Evolutionary conservation across 2,113 vertebrate genomes (phyloP).

Genomic region (Odontophorus gujanensis): DNA sequence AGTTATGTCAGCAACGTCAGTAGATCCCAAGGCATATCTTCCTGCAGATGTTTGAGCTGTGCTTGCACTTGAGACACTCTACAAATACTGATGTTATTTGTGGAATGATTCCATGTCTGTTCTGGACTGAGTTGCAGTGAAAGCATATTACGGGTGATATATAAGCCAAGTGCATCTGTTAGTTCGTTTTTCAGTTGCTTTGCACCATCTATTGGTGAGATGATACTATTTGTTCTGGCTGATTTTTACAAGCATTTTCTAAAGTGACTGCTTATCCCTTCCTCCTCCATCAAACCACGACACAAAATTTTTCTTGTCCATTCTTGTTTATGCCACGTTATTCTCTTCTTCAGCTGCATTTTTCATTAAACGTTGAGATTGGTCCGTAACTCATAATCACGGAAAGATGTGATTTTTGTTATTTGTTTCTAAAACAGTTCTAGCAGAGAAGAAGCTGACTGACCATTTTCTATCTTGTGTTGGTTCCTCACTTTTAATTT

Average conservation of each 20-base stretch:
- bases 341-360: not conserved
- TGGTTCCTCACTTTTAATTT: not conserved
- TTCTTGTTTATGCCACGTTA: not conserved
- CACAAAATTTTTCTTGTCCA: not conserved
- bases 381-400: not conserved
- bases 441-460: not conserved
- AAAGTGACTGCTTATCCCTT: accelerated
- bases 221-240: not conserved
- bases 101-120: not conserved
- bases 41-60: not conserved
- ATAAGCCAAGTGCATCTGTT: not conserved
- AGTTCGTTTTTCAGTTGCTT: not conserved
- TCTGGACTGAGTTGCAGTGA: not conserved
- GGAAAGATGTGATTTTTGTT: not conserved
- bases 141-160: not conserved
- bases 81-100: not conserved
- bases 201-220: conserved; percentile 56
- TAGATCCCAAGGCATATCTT: not conserved
- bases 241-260: not conserved
- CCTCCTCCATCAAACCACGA: not conserved
- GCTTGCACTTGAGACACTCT: not conserved
- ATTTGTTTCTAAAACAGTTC: not conserved
- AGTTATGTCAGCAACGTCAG: not conserved
- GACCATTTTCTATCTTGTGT: not conserved
- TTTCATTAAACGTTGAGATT: not conserved